Base-by-base conservation (phyloP, 35 echinoderm and acorn worm genomes). In the Amphiura filiformis region DNA sequence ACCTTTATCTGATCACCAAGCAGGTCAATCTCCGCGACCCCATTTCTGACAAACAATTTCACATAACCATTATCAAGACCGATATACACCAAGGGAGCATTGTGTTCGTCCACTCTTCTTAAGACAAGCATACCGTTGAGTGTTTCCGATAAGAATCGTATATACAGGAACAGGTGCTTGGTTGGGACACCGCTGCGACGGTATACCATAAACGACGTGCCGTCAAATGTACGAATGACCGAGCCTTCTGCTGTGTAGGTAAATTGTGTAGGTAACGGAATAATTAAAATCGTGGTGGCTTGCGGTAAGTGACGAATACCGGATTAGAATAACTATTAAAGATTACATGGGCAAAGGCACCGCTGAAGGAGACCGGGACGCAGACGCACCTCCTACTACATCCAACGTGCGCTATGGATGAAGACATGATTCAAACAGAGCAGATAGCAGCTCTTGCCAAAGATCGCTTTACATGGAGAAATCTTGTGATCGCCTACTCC, bases 141-240 rank as follows among this genome's bases (percentile, higher is more conserved):
- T 14, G 76, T 36, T 13, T 12, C 39, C 0, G 92, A 78, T 28
- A 76, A 39, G 39, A 98, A 94, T 9, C 86, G 75, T 5, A 98
- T 80, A 87, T 83, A 98, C 11, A 98, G 39, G 26, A 98, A 77
- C 39, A 89, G 39, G 31, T 91, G 89, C 57, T 89, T 94, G 39
- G 96, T 86, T 28, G 96, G 92, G 12, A 35, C 33, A 13, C 77
- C 89, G 1, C 86, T n/a, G 0, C 83, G 86, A 34, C 82, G 88
- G 84, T 98, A 98, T 39, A 90, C 80, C 22, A 98, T 78, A 47
- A 92, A 98, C 1, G 89, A 86, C 2, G 76, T 75, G 18, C 90
- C 90, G 75, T 92, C 83, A 57, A 98, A 98, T 3, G 78, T 40
- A 11, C 84, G 87, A 0, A 91, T 76, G 13, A 78, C 75, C 9